phyloP scores from a whole-genome alignment of 2,888 invertebrate species.

The Pristionchus mayeri region DNA sequence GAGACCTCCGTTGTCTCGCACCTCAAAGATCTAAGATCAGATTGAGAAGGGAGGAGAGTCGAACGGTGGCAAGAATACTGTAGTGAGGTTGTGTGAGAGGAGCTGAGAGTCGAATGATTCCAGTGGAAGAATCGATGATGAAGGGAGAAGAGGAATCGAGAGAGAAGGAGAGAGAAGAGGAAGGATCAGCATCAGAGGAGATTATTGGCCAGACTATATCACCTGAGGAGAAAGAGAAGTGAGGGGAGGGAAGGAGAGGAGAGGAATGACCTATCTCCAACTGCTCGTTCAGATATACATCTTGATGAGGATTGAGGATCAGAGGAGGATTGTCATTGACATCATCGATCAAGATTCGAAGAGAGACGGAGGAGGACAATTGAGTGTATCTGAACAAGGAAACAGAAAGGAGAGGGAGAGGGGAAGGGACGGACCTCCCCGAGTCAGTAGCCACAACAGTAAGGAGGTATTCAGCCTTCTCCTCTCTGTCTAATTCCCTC shows the following conservation, averaged over 20 bases:
- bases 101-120: constrained; percentile 11
- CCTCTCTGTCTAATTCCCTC: constrained; percentile 90
- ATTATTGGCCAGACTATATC: constrained; percentile 58
- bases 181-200: constrained; percentile 55
- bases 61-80: constrained; percentile 14
- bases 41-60: neutral
- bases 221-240: neutral
- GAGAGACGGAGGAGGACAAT: constrained; percentile 90
- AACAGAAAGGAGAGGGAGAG: neutral
- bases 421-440: constrained; percentile 79
- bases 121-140: constrained; percentile 3
- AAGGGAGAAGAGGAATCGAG: constrained; percentile 25
- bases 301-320: constrained; percentile 58
- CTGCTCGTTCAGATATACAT: constrained; percentile 58
- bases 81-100: constrained; percentile 46
- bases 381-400: constrained; percentile 81
- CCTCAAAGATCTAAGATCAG: constrained; percentile 19
- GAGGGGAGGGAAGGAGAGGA: neutral
- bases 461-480: constrained; percentile 89
- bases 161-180: constrained; percentile 20
- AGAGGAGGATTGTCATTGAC: constrained; percentile 93
- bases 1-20: constrained; percentile 52
- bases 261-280: constrained; percentile 8
- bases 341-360: constrained; percentile 92
- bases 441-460: constrained; percentile 92